Evolutionary conservation across 92 coral and sea anemone species (phyloP).

Genomic region (Epizoanthus ramosus): DNA sequence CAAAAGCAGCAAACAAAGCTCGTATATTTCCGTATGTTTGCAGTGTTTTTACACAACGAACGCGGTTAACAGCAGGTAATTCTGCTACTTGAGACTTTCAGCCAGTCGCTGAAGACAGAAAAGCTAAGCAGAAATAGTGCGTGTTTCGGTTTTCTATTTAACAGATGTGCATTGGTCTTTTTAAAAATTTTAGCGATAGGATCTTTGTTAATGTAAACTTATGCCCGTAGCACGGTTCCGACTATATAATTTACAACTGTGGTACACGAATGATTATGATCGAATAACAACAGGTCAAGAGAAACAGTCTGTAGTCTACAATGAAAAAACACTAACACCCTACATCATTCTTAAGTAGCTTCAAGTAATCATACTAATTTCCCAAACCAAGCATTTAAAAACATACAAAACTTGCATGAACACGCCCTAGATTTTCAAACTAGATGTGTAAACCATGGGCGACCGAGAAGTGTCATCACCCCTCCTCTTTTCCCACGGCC

Average conservation of each 20-base stretch:
- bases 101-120: not conserved
- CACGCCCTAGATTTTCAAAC: not conserved
- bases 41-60: not conserved
- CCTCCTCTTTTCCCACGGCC: conserved; percentile 28
- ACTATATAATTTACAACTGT: conserved; percentile 23
- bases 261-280: conserved; percentile 5
- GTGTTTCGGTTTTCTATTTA: conserved; percentile 36
- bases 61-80: not conserved
- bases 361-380: not conserved
- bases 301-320: not conserved
- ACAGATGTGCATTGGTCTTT: conserved; percentile 40
- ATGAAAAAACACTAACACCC: not conserved
- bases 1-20: not conserved
- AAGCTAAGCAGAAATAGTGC: conserved; percentile 3
- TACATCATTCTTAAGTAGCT: not conserved
- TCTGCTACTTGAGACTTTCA: not conserved
- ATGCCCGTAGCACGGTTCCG: conserved; percentile 26
- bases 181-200: conserved; percentile 20
- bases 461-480: conserved; percentile 16
- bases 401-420: not conserved
- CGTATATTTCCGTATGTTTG: not conserved
- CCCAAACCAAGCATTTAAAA: not conserved
- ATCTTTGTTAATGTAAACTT: conserved; percentile 36
- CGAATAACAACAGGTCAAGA: not conserved
- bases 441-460: not conserved